Base-by-base conservation (phyloP, 2,797 vertebrate species). In the Pangasius sanitwongsei region DNA sequence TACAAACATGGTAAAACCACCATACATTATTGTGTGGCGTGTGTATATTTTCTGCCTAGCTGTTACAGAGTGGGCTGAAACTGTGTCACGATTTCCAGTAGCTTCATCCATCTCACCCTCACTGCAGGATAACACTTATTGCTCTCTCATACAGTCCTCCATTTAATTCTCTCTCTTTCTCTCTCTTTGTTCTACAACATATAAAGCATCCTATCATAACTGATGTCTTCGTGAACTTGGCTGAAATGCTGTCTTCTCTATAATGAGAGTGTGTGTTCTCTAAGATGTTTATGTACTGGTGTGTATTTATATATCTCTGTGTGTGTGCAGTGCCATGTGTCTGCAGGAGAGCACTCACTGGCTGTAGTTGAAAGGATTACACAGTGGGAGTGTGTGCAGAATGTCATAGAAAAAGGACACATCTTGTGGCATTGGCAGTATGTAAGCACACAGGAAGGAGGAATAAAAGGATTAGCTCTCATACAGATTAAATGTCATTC, bases 401-500 rank as follows among this genome's bases (percentile, higher is more conserved):
- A 78, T 41, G 65, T 7, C 67, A 75, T 72, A 88, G 63, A 75
- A 81, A 90, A 87, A 41, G 23, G 69, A 53, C 50, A 77, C 12
- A 59, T 89, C 78, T 81, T 65, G 53, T 65, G 12, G 23, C 61
- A 55, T 67, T 50, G n/a, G 63, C 53, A 78, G 50, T 53, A 81
- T 69, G 72, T 88, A 80, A 87, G 23, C 37, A 85, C 37, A 67
- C 44, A 31, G 87, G 63, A 83, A 65, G 85, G 85, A 69, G 11
- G 78, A 28, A 41, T 91, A 87, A 88, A 86, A 78, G 83, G 88
- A 90, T 89, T 90, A 87, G 37, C 83, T 59, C 37, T 86, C 65
- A 87, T 83, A 86, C 87, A 89, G 78, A 89, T 90, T 89, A 87
- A 75, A 89, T 81, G 83, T 59, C 85, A 85, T 87, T 87, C 23